These are phyloP conservation scores for Meiosimyza decipiens DNA, from an alignment of 2,888 invertebrate species.

Conservation along the genomic window DNA sequence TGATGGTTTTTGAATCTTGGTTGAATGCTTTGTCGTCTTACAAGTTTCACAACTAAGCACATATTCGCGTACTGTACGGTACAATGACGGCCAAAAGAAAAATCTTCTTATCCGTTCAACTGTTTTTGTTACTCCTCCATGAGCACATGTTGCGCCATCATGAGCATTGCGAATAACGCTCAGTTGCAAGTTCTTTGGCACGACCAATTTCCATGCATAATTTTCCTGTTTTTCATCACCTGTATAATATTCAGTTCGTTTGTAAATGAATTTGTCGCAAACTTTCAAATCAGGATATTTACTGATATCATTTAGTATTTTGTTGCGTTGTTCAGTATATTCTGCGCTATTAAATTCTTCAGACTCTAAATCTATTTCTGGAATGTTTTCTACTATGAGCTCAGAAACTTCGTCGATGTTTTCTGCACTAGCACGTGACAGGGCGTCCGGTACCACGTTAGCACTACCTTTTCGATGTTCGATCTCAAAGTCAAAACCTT, in stretches of 20 bases:
- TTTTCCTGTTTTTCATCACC: background rate
- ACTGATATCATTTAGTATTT: background rate
- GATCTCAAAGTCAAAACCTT: slow-evolving; percentile 26
- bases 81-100: slow-evolving; percentile 11
- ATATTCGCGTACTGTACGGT: background rate
- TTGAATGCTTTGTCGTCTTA: slow-evolving; percentile 30
- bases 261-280: background rate
- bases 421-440: background rate
- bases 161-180: slow-evolving; percentile 13
- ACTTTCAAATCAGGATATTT: background rate
- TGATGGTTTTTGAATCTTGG: slow-evolving; percentile 26
- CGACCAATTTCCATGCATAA: slow-evolving; percentile 19
- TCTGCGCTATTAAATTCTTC: background rate
- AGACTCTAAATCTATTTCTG: background rate
- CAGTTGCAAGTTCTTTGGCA: background rate
- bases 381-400: too few species aligned
- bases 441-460: slow-evolving; percentile 36
- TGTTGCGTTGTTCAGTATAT: background rate
- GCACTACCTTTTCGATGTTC: slow-evolving; percentile 40
- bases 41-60: slow-evolving; percentile 29
- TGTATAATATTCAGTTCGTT: background rate
- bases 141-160: slow-evolving; percentile 21
- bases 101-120: background rate
- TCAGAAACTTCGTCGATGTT: background rate
- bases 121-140: slow-evolving; percentile 26